A percentile compares a stretch with the other conserved stretches of the same genome.
Conservation (phyloP, 2,888 invertebrate genomes). For the Andrena bicolor region DNA sequence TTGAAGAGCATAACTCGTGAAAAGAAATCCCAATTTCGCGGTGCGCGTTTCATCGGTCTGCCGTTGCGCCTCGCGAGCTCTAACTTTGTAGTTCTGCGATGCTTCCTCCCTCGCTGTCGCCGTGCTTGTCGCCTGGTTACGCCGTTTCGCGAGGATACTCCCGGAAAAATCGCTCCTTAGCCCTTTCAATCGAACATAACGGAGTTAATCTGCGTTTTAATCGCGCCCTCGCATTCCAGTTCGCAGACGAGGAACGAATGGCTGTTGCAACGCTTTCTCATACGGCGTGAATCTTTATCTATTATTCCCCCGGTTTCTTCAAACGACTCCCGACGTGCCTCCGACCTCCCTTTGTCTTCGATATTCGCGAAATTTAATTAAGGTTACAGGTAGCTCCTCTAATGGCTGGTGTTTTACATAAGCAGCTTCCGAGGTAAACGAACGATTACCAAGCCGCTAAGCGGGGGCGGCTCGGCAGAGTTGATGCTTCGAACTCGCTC, state of each 20-base stretch:
- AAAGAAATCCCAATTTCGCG: slow-evolving; percentile 54
- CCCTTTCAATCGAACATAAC: slow-evolving; percentile 10
- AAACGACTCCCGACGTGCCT: no score
- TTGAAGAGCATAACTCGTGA: slow-evolving; percentile 56
- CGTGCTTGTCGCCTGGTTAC: slow-evolving; percentile 9
- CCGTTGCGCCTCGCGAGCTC: slow-evolving; percentile 12
- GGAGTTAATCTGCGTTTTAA: neutral
- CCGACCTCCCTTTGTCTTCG: neutral
- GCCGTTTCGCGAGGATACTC: slow-evolving; percentile 4
- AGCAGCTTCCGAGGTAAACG: neutral
- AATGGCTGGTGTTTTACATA: slow-evolving; percentile 4
- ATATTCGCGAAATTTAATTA: neutral
- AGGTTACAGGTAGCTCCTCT: neutral
- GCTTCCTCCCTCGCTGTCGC: slow-evolving; percentile 9
- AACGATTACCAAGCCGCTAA: slow-evolving; percentile 5
- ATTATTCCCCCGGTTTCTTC: no score
- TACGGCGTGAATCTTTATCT: neutral
- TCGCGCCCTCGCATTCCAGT: neutral
- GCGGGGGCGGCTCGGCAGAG: neutral
- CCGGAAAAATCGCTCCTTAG: slow-evolving; percentile 7
- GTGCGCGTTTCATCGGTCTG: slow-evolving; percentile 1
- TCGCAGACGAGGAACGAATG: neutral
- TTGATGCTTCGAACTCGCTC: neutral
- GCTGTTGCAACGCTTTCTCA: neutral
- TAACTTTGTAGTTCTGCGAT: slow-evolving; percentile 38